Base-by-base conservation (phyloP, 2,888 invertebrate species). In the Caenorhabditis angaria region DNA sequence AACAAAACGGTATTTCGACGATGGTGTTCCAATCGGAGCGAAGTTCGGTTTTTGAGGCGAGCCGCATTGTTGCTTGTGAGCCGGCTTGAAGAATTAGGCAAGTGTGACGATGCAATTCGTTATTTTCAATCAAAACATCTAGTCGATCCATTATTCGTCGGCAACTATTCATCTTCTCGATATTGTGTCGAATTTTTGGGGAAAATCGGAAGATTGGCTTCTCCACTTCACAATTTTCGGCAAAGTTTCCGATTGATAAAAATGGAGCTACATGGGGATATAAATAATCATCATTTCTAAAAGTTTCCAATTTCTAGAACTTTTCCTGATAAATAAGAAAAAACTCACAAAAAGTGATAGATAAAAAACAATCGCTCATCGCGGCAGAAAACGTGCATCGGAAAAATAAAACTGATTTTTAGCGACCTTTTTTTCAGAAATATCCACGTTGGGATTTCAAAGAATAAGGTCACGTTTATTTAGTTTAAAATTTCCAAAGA, bases 1-100 rank as follows among this genome's bases (percentile, higher is more conserved):
- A 28, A 41, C 76, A 76, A 28, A 76, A 76, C 1, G 76, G 76
- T 22, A 69, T 69, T 60, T 76, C 76, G 1, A 76, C 63, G 25
- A 55, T 24, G 12, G 70, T 58, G 14, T 58, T 56, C 74, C 74
- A 74, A 50, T 74, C 66, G 0, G n/a, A 10, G 10, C 64, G 69
- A 22, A 76, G 48, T 47, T 58, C 27, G 0, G 18, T 29, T 29
- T 68, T 63, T 2, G 67, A 65, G 14, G 70, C 69, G 8, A 76
- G 57, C 12, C 76, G 55, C 65, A 71, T 63, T 22, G 76, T 70
- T 18, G 76, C 61, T n/a, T 71, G 71, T 5, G 76, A 59, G 24
- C 76, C 71, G 3, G 71, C 76, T 57, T 76, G 76, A 0, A 70
- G 61, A 47, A 76, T 71, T 8, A 76, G 48, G 32, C 69, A 71